Evolutionary conservation across 2,888 invertebrate species (phyloP).

Genomic region (Aphelenchoides bicaudatus): DNA sequence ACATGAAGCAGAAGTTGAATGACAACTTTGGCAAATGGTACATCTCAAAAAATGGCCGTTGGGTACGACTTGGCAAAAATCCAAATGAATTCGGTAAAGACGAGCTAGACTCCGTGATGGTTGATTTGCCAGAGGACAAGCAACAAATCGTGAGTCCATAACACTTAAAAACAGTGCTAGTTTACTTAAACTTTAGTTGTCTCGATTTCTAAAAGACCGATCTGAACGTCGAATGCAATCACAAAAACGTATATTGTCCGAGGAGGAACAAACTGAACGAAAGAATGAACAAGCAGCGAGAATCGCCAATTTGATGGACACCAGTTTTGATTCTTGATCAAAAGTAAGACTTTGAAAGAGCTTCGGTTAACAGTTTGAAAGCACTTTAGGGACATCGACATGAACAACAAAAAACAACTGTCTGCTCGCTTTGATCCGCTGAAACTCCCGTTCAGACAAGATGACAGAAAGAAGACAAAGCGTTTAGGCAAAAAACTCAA

Average conservation of each 20-base stretch:
- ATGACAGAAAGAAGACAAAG: conserved; percentile 1
- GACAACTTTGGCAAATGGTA: conserved; percentile 30
- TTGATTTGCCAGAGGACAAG: conserved; percentile 20
- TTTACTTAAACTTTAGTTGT: conserved; percentile 3
- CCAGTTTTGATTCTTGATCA: neutral
- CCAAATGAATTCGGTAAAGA: conserved; percentile 34
- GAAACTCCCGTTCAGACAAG: neutral
- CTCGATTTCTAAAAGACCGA: conserved; percentile 8
- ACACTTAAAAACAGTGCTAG: neutral
- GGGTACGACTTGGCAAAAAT: conserved; percentile 28
- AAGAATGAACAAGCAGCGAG: neutral
- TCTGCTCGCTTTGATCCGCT: neutral
- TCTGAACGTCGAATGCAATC: no score
- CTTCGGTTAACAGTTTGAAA: neutral
- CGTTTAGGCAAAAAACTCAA: neutral
- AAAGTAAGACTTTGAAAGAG: neutral
- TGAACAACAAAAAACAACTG: conserved; percentile 14
- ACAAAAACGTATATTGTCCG: no score
- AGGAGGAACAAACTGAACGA: neutral
- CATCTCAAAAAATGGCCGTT: conserved; percentile 24
- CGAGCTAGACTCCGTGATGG: conserved; percentile 22
- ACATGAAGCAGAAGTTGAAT: conserved; percentile 10
- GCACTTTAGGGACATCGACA: conserved; percentile 17
- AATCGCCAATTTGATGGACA: conserved; percentile 7
- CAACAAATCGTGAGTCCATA: conserved; percentile 14